Base-by-base conservation (phyloP, 1,140 invertebrate species). In the Drosophila pandora region DNA sequence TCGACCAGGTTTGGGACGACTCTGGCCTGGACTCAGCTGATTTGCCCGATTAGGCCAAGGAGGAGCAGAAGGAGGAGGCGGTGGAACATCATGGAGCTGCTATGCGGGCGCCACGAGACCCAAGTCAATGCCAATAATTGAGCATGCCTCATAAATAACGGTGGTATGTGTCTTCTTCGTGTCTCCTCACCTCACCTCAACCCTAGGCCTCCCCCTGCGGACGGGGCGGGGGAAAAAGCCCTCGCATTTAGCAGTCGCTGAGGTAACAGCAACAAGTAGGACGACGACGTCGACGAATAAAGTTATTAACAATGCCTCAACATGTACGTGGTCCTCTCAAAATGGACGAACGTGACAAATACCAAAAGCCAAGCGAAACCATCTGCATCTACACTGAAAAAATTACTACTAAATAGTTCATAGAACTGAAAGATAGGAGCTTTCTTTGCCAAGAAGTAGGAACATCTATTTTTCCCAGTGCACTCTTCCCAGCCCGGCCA, bases 341-440 rank as follows among this genome's bases (percentile, higher is more conserved):
- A 88, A 88, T 88, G 83, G 83, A 79, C 45, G 84, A 88, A 88
- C 83, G 83, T 88, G 83, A 88, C 83, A 88, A 88, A 88, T 87
- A 83, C 83, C 83, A 72, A 81, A 74, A 67, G 69, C 39, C 70
- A 68, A 71, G 68, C 59, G 68, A 72, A 79, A 58, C 28, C 75
- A 72, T 71, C 60, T 70, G 50, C 67, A 69, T 56, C 25, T 39
- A 12, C 67, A 70, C 67, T 49, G 43, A 0, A 9, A 49, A 12
- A 74, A 45, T n/a, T 12, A 3, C 12, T 37, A 12, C 2, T 0
- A 12, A 37, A 37, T 37, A 10, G 12, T 12, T 10, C 3, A 37
- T n/a, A 34, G 3, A 41, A 23, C 2, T 25, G 3, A 13, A 9
- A 45, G 41, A 13, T 17, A 13, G 41, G 17, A 17, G 17, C 17